A percentile compares a stretch with the other conserved stretches of the same genome.
These are phyloP conservation scores for Mormyrus lacerda DNA, from an alignment of 2,113 vertebrate species.

Conservation along the genomic window DNA sequence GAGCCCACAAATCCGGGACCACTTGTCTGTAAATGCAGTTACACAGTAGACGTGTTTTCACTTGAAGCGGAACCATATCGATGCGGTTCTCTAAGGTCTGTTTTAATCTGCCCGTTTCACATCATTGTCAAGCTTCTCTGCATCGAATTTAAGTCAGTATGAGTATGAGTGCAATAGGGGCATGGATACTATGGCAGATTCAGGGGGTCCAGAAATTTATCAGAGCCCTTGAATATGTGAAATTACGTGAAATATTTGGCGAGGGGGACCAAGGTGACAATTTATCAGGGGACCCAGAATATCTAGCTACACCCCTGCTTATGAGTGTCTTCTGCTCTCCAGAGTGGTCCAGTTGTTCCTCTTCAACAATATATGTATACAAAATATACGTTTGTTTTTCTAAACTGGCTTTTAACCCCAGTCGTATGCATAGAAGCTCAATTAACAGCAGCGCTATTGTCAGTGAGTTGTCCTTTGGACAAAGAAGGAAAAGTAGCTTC, in stretches of 20 bases:
- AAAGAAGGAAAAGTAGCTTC: not conserved
- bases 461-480: not conserved
- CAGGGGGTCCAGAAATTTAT: not conserved
- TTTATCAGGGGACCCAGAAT: not conserved
- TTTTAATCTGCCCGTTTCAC: not conserved
- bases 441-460: not conserved
- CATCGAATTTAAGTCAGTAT: not conserved
- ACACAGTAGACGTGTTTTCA: not conserved
- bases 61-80: not conserved
- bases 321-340: not conserved
- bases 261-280: not conserved
- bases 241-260: not conserved
- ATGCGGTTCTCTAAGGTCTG: not conserved
- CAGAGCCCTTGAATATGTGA: not conserved
- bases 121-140: not conserved
- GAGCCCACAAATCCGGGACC: not conserved
- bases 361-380: not conserved
- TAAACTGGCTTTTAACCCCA: not conserved
- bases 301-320: not conserved
- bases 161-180: not conserved
- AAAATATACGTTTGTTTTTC: conserved; percentile 7
- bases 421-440: not conserved
- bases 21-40: not conserved
- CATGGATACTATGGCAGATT: not conserved
- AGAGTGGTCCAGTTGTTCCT: not conserved